Evolutionary conservation across 2,113 vertebrate species (phyloP), one percentile per base, ranked within the genome.

Genomic region (Circaetus cinerascens): DNA sequence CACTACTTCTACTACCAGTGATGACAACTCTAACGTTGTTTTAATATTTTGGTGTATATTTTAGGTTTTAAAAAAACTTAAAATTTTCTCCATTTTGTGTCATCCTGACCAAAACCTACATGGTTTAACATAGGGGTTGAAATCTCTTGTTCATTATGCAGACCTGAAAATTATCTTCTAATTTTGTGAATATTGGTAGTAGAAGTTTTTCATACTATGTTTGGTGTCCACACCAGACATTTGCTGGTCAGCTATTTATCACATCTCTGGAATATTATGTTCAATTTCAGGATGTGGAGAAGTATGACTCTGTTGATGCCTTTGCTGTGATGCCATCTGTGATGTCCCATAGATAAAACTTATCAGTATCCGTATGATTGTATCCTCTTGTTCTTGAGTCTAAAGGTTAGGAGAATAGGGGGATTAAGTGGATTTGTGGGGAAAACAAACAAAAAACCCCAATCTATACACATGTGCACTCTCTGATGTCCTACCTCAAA

Each of bases 301-400:
- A 74, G 22, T 0, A 0, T 8, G 6, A 69, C 3, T 38, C 16
- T 51, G 7, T 36, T 15, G 4, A 3, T 67, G 26, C 23, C 21
- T 69, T 82, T 55, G 26, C 25, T 80, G 25, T 50, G 56, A 15
- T 80, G 53, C 15, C 29, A 16, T 46, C 53, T 71, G 8, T 63
- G 20, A 20, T n/a, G 4, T 64, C 23, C 36, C 7, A 10, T 45
- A 26, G 69, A 78, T 2, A 81, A 71, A 90, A 75, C 41, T 23
- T 66, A 46, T 46, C 5, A 27, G 7, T 53, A 51, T 59, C 23
- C 8, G 2, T 56, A 11, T 1, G 0, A 48, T 41, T 43, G 2
- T 66, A 26, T 55, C 20, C 15, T 11, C 21, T 62, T 68, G 19
- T 29, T 56, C 7, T 27, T 38, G 15, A 84, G 14, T 43, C 11